Base-by-base conservation (phyloP, 2,888 invertebrate genomes). In the Cosmia trapezina region DNA sequence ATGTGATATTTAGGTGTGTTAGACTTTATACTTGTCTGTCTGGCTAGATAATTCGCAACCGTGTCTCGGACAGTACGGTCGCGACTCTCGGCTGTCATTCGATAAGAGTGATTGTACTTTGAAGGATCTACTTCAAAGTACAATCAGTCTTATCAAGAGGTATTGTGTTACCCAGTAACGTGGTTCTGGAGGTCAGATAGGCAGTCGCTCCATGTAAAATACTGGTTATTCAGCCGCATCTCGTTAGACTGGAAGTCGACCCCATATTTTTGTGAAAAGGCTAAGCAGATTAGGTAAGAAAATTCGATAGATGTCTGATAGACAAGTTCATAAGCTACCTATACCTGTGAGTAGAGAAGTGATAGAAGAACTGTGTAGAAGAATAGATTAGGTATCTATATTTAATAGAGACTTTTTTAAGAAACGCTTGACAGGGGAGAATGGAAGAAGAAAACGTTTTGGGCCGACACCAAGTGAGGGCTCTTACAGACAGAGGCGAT, bases 1-100 rank as follows among this genome's bases (percentile, higher is more conserved):
- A 60, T 70, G 41, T 60, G 9, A 70, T 71, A 53, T 60, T 51
- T 45, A 22, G 22, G 12, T 53, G 4, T 12, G 6, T 22, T 53
- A 53, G 5, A 53, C n/a, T 11, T 22, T 53, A 22, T 53, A 53
- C 51, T n/a, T 53, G 11, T 53, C 12, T 22, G 12, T 22, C n/a
- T 53, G 6, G 22, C 12, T 22, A 22, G 51, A 11, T 51, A 4
- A 4, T 51, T 51, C n/a, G 4, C 11, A 51, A 51, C 37, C 37
- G 4, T 56, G 28, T 7, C 17, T 56, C 8, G 28, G 54, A 56
- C 4, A 56, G 28, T 22, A 17, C 17, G 28, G 17, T 54, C 28
- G 14, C 28, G 28, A 28, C 2, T 9, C 5, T 2, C 9, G 28
- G 28, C 9, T 19, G 33, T 33, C 11, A 56, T 56, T n/a, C n/a